A percentile compares a stretch with the other conserved stretches of the same genome.
These are phyloP conservation scores for Andrena cerasifolii DNA, from an alignment of 1,140 invertebrate genomes.

Conservation along the genomic window DNA sequence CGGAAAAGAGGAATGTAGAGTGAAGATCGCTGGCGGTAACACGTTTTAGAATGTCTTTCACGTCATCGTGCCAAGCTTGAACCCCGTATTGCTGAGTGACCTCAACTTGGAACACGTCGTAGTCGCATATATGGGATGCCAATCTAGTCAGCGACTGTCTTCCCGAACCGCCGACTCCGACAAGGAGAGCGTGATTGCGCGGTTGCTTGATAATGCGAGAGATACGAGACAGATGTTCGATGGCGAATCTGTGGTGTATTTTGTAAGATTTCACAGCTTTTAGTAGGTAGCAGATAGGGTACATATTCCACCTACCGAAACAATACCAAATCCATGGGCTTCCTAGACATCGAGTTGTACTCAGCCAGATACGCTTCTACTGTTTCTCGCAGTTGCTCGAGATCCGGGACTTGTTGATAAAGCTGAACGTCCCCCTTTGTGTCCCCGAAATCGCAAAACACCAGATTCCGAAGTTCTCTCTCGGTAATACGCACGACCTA, in stretches of 20 bases:
- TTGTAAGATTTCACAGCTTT: neutral
- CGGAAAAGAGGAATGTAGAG: constrained; percentile 95
- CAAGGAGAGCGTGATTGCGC: constrained; percentile 91
- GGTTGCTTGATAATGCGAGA: constrained; percentile 96
- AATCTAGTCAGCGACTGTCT: constrained; percentile 94
- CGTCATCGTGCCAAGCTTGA: constrained; percentile 95
- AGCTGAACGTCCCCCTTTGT: constrained; percentile 94
- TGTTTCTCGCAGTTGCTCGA: constrained; percentile 91
- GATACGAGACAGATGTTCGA: constrained; percentile 96
- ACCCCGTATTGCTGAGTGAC: constrained; percentile 93
- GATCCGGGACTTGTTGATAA: constrained; percentile 94
- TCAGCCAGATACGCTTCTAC: constrained; percentile 95
- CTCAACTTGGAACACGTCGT: constrained; percentile 96
- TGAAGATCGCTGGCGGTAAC: constrained; percentile 92
- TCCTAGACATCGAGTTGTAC: constrained; percentile 98
- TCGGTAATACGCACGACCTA: constrained; percentile 85
- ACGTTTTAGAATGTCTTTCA: constrained; percentile 91
- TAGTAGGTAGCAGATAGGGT: too few relatives aligned
- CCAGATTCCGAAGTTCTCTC: constrained; percentile 91
- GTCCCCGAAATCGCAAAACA: constrained; percentile 98
- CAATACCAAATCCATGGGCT: constrained; percentile 97
- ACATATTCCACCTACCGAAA: constrained; percentile 88
- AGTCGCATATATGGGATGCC: constrained; percentile 96
- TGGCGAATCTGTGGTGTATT: constrained; percentile 87
- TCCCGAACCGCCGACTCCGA: constrained; percentile 96